Evolutionary conservation across 1,140 invertebrate genomes (phyloP).

Genomic region (Druon quercuslanigerum): DNA sequence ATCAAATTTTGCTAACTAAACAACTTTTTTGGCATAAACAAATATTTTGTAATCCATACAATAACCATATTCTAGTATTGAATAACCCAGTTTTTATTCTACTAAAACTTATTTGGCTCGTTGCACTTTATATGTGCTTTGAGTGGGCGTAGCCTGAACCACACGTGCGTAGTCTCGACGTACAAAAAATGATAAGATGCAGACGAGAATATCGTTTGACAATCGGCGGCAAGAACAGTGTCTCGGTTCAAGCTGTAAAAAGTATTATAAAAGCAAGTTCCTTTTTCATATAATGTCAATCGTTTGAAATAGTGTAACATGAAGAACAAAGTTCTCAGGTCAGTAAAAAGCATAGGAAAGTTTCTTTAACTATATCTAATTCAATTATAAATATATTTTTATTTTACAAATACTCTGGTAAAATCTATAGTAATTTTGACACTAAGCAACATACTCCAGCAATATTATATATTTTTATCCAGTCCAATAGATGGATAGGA

Average conservation of each 20-base stretch:
- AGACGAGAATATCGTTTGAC: constrained; percentile 6
- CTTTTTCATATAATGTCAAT: too few species aligned
- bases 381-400: too few species aligned
- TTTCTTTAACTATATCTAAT: too few species aligned
- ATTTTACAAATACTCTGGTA: not conserved
- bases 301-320: too few species aligned
- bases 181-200: constrained; percentile 17
- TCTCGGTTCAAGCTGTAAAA: not conserved
- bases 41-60: too few species aligned
- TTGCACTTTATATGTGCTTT: constrained; percentile 12
- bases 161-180: constrained; percentile 19
- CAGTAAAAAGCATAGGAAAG: too few species aligned
- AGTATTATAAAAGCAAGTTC: not conserved
- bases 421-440: constrained; percentile 11
- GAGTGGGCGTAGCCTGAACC: constrained; percentile 20
- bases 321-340: too few species aligned
- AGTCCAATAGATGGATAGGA: not conserved
- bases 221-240: not conserved
- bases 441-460: not conserved
- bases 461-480: constrained; percentile 23
- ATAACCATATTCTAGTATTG: too few species aligned
- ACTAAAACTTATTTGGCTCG: too few species aligned
- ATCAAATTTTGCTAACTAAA: too few species aligned
- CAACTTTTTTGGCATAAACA: too few species aligned
- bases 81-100: too few species aligned